These are phyloP conservation scores for Crocallis elinguaria DNA, from an alignment of 2,888 invertebrate species.

Conservation along the genomic window DNA sequence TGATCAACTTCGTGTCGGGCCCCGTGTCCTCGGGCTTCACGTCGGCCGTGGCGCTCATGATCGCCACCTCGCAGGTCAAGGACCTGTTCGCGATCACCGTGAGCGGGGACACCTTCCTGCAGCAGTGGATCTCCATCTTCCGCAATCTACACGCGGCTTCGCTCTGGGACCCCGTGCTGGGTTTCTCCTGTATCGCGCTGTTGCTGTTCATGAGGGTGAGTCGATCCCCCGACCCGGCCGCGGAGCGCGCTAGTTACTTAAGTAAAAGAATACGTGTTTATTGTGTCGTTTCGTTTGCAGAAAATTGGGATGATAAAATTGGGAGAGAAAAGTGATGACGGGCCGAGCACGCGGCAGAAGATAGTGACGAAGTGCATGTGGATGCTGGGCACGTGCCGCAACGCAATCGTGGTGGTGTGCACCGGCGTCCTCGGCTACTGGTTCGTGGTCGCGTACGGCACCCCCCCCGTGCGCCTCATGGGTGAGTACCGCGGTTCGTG, in stretches of 20 bases:
- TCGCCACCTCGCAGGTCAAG: conserved; percentile 95
- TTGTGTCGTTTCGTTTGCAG: conserved; percentile 67
- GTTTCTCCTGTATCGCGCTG: conserved; percentile 89
- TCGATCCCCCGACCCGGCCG: neutral
- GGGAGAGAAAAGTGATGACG: conserved; percentile 82
- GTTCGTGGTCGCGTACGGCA: conserved; percentile 77
- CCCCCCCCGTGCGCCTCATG: conserved; percentile 88
- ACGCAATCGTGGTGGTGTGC: conserved; percentile 92
- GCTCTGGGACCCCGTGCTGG: conserved; percentile 90
- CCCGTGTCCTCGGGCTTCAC: conserved; percentile 96
- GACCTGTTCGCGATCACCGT: conserved; percentile 91
- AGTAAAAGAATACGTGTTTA: too few species aligned
- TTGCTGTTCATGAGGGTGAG: conserved; percentile 91
- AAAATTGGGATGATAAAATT: conserved; percentile 87
- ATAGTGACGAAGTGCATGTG: conserved; percentile 88
- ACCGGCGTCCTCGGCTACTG: conserved; percentile 89
- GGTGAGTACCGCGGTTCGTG: conserved; percentile 71
- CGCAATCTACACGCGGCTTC: conserved; percentile 87
- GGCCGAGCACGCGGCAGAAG: conserved; percentile 82
- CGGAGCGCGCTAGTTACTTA: too few species aligned
- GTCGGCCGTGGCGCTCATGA: conserved; percentile 94
- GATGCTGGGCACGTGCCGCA: conserved; percentile 92
- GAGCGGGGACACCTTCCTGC: conserved; percentile 90
- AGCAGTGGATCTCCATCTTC: conserved; percentile 90
- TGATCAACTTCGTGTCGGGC: conserved; percentile 95